Base-by-base conservation (phyloP, 2,888 invertebrate genomes). In the Ellobium chinense region DNA sequence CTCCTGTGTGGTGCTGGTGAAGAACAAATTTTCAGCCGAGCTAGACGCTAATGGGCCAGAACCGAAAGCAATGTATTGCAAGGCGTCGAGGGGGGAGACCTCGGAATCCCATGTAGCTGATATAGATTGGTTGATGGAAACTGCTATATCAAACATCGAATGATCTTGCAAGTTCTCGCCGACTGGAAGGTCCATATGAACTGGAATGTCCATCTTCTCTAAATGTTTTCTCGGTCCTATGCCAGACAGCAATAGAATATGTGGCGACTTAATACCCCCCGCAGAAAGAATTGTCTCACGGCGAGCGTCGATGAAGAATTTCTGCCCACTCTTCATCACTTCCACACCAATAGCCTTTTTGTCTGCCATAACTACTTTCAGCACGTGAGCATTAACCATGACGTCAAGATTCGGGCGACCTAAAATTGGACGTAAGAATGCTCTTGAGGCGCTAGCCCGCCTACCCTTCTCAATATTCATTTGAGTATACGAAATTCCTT, bases 91-190 rank as follows among this genome's bases (percentile, higher is more conserved):
- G 9, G n/a, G 60, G 7, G 60, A 7, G 5, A 24, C 65, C 5
- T 9, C 31, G 9, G 65, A 9, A n/a, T 27, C 34, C 65, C 18
- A 14, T 31, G 18, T 34, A 31, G 18, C 29, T 7, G 46, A 36
- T 21, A 76, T 31, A 18, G 75, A 56, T 27, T 70, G 24, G 29
- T 76, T 76, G 36, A 81, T 27, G 18, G 62, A 60, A 36, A 81
- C 18, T 7, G 70, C 62, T 1, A 81, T 5, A 24, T 34, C 14
- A 24, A 81, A 62, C 29, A 70, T 14, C 5, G 60, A 36, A 62
- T 91, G 91, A 75, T 92, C 91, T 78, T 91, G 90, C 5, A 91
- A 86, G 77, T 90, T 90, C n/a, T 89, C 85, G 7, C 92, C 92
- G 7, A 92, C 92, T 3, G 91, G 91, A 7, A 92, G 82, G 78